phyloP scores from a whole-genome alignment of 2,888 invertebrate genomes.

The Pegoplata infirma region DNA sequence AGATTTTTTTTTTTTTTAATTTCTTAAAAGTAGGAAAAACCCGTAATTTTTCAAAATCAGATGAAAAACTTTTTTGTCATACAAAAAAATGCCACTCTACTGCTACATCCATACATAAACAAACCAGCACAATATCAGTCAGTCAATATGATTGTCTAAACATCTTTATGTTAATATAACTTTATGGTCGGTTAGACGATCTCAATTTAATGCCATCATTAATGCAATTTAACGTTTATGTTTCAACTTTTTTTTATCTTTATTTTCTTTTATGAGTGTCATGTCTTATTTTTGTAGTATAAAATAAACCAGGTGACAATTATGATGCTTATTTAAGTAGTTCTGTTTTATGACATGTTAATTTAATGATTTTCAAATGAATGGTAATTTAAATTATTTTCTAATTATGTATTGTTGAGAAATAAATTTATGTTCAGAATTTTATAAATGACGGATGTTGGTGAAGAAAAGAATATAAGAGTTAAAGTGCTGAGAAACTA shows the following conservation, averaged over 20 bases:
- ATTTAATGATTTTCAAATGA: neutral
- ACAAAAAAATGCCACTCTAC: no score
- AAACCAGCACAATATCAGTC: neutral
- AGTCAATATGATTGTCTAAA: neutral
- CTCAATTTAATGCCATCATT: neutral
- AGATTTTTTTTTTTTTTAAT: no score
- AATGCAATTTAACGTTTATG: neutral
- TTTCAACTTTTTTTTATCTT: neutral
- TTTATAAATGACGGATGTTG: neutral
- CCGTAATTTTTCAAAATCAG: no score
- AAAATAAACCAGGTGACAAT: slow-evolving; percentile 16
- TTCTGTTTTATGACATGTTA: neutral
- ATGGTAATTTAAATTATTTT: neutral
- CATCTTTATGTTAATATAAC: neutral
- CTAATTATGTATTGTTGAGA: neutral
- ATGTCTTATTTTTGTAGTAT: neutral
- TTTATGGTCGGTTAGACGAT: neutral
- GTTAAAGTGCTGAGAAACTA: neutral
- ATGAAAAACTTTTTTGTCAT: no score
- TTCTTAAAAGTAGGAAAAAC: no score
- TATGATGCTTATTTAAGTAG: neutral
- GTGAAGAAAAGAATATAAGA: no score
- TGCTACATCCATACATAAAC: no score
- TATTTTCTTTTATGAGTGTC: neutral
- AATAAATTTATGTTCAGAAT: neutral